Conservation (phyloP, 2,113 vertebrate species). For the Hucho hucho region DNA sequence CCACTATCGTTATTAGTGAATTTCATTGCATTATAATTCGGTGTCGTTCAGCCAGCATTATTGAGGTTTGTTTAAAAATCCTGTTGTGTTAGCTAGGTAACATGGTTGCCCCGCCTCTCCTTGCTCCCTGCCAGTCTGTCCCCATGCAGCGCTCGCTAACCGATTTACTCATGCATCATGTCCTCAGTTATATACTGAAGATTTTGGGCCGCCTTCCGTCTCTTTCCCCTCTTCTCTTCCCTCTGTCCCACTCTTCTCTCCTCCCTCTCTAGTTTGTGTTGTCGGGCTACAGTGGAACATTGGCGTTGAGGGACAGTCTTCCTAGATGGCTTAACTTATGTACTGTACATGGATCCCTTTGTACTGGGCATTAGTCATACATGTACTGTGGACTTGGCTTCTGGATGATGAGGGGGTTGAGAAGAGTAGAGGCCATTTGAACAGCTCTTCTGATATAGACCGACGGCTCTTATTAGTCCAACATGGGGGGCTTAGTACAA, state of each 20-base stretch:
- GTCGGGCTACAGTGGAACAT: constrained; percentile 44
- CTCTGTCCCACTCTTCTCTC: constrained; percentile 14
- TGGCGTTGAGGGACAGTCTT: constrained; percentile 46
- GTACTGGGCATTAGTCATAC: constrained; percentile 59
- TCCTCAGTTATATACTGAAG: constrained; percentile 49
- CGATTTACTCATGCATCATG: constrained; percentile 67
- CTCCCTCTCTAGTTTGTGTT: constrained; percentile 41
- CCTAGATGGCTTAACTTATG: constrained; percentile 41
- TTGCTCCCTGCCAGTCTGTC: constrained; percentile 50
- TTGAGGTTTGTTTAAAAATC: constrained; percentile 39
- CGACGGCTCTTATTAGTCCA: constrained; percentile 7
- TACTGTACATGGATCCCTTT: constrained; percentile 47
- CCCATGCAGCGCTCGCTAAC: constrained; percentile 51
- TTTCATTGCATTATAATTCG: neutral
- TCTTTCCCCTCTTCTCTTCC: constrained; percentile 17
- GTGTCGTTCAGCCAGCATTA: neutral
- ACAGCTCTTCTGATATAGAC: constrained; percentile 20
- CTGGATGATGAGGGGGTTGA: neutral
- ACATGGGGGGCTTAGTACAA: neutral
- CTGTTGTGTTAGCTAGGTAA: constrained; percentile 40
- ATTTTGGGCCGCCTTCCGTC: constrained; percentile 38
- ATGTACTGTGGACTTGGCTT: constrained; percentile 43
- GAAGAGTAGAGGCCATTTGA: constrained; percentile 28
- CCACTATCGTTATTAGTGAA: neutral
- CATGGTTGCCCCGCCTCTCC: constrained; percentile 40